Base-by-base conservation (phyloP, 2,113 vertebrate species). In the Psettodes erumei region DNA sequence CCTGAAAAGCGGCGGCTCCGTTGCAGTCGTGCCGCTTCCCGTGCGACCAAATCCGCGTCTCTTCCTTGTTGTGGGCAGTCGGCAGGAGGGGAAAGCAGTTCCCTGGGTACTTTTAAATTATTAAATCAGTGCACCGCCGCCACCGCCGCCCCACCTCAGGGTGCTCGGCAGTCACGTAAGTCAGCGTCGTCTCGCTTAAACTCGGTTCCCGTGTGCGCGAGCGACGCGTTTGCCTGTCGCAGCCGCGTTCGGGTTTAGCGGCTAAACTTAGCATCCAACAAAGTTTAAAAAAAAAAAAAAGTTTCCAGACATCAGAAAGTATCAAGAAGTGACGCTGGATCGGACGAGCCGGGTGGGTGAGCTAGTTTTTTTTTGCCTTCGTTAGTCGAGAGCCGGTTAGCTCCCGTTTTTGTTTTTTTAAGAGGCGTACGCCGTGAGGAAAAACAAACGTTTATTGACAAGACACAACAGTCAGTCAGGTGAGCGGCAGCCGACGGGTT, bases 251-350 rank as follows among this genome's bases (percentile, higher is more conserved):
- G n/a, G 15, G 27, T 50, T 81, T 75, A 83, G 84, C 81, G 30
- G 87, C 87, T 86, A 88, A 51, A 88, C 71, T 87, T 90, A 87
- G 87, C 84, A 84, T 80, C 25, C 69, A 79, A 81, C 50, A 55
- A 83, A 79, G 77, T 88, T 69, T n/a, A n/a, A n/a, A n/a, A n/a
- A n/a, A n/a, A n/a, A n/a, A n/a, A n/a, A n/a, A 70, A 82, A 87
- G 58, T 85, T 71, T 13, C 27, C 21, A 40, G 21, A 18, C 28
- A n/a, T 28, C 18, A 53, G n/a, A 78, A 84, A 88, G 80, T 84
- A 45, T 21, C 18, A 11, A 75, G 38, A 50, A 64, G 79, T 61
- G 70, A 21, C 35, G 45, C 68, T 50, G 71, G 42, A n/a, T 6
- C 19, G 28, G 2, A 8, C 15, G 21, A 21, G 6, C 58, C 35